These are phyloP conservation scores for Leucopternis melanops DNA, from an alignment of 2,113 vertebrate genomes.

Conservation along the genomic window DNA sequence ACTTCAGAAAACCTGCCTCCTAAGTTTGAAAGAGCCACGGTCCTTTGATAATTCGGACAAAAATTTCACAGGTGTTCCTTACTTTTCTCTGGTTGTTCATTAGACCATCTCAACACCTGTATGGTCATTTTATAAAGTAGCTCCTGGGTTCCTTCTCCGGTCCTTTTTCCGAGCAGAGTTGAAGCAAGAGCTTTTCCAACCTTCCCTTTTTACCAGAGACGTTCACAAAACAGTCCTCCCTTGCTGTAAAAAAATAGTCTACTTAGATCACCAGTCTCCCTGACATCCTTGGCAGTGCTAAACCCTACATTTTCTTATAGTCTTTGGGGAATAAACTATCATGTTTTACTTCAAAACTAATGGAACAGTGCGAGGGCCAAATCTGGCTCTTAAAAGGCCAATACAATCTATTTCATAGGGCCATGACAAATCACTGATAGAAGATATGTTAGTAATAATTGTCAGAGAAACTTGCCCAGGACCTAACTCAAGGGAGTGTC, in stretches of 20 bases:
- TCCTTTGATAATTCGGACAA: neutral
- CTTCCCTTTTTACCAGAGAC: neutral
- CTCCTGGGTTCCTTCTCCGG: neutral
- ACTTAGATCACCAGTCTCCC: neutral
- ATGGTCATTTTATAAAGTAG: neutral
- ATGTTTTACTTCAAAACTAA: neutral
- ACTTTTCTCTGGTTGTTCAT: neutral
- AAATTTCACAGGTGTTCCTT: neutral
- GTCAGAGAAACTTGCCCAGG: neutral
- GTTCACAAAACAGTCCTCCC: neutral
- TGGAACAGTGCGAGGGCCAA: neutral
- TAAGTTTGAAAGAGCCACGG: neutral
- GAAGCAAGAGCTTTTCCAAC: neutral
- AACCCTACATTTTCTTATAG: neutral
- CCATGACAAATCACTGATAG: neutral
- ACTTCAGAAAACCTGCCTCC: neutral
- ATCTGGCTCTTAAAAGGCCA: neutral
- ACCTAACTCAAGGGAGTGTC: neutral
- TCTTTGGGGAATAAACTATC: neutral
- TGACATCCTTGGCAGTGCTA: neutral
- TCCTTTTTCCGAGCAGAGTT: neutral
- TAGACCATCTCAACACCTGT: neutral
- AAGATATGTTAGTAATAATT: neutral
- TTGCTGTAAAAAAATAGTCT: neutral
- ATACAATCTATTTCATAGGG: neutral